Evolutionary conservation across 2,888 invertebrate species (phyloP).

Genomic region (Zygothrica quintamaculata): DNA sequence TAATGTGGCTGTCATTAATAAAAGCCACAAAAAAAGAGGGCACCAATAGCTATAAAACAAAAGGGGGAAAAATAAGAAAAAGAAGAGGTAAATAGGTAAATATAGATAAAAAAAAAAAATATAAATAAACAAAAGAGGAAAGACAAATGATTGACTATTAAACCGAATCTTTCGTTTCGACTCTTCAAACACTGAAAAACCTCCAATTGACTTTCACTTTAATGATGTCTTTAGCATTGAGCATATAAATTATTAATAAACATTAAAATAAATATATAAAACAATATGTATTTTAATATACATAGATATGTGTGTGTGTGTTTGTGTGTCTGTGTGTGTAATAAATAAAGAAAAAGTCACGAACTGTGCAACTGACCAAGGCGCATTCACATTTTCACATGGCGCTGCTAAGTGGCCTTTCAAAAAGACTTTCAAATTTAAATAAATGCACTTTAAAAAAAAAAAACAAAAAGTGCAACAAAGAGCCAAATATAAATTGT

Average conservation of each 20-base stretch:
- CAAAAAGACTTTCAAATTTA: slow-evolving; percentile 70
- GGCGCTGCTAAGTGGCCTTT: slow-evolving; percentile 55
- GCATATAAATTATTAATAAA: slow-evolving; percentile 66
- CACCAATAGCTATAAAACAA: slow-evolving; percentile 38
- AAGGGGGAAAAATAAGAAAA: slow-evolving; percentile 7
- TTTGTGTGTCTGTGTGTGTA: too few relatives aligned
- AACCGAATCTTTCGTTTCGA: slow-evolving; percentile 33
- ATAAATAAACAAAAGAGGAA: slow-evolving; percentile 32
- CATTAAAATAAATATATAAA: slow-evolving; percentile 19
- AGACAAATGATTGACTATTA: slow-evolving; percentile 65
- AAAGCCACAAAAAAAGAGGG: slow-evolving; percentile 43
- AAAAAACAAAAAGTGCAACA: background rate
- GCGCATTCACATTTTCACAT: slow-evolving; percentile 50
- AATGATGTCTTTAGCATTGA: slow-evolving; percentile 68
- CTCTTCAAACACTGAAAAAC: slow-evolving; percentile 21
- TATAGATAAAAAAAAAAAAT: background rate
- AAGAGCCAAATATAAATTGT: background rate
- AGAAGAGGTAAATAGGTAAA: too few relatives aligned
- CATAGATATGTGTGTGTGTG: background rate
- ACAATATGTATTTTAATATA: slow-evolving; percentile 30
- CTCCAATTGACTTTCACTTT: slow-evolving; percentile 73
- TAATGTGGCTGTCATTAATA: slow-evolving; percentile 55
- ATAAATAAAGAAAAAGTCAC: slow-evolving; percentile 9
- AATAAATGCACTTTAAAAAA: slow-evolving; percentile 21
- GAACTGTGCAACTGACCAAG: slow-evolving; percentile 28